A percentile compares a stretch with the other conserved stretches of the same genome.
phyloP scores from a whole-genome alignment of 2,797 vertebrate species.

The Setipinna tenuifilis region DNA sequence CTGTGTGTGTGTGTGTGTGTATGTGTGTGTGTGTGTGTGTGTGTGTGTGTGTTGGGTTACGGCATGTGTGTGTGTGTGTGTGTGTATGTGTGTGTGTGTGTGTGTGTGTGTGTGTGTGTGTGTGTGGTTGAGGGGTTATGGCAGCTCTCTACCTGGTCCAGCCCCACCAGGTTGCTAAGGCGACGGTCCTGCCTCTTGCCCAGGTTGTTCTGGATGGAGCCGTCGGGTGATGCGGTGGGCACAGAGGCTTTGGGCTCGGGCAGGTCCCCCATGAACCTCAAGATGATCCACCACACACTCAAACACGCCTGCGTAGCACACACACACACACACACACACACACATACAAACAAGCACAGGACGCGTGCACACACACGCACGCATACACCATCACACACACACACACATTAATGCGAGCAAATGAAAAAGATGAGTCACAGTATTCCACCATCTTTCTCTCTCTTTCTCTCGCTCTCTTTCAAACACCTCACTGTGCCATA shows the following conservation, averaged over 20 bases:
- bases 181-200: constrained; percentile 60
- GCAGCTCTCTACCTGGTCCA: constrained; percentile 71
- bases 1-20: background rate
- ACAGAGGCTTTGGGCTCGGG: constrained; percentile 75
- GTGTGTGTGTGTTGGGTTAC: background rate
- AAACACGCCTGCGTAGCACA: constrained; percentile 79
- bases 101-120: too few relatives aligned
- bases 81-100: too few relatives aligned
- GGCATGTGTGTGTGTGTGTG: background rate
- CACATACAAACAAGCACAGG: background rate
- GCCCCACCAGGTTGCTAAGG: constrained; percentile 74
- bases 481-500: too few relatives aligned
- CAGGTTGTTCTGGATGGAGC: constrained; percentile 43
- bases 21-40: background rate
- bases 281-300: constrained; percentile 85
- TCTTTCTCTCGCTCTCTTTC: too few relatives aligned
- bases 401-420: background rate
- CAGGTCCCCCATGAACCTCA: constrained; percentile 94
- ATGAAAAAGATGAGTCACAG: background rate
- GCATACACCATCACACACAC: background rate
- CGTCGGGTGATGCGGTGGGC: constrained; percentile 41
- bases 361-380: background rate
- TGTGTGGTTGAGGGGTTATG: too few relatives aligned
- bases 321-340: background rate
- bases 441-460: too few relatives aligned